Evolutionary conservation across 2,888 invertebrate species (phyloP), one percentile per base, ranked within the genome.

Genomic region (Autographa pulchrina): DNA sequence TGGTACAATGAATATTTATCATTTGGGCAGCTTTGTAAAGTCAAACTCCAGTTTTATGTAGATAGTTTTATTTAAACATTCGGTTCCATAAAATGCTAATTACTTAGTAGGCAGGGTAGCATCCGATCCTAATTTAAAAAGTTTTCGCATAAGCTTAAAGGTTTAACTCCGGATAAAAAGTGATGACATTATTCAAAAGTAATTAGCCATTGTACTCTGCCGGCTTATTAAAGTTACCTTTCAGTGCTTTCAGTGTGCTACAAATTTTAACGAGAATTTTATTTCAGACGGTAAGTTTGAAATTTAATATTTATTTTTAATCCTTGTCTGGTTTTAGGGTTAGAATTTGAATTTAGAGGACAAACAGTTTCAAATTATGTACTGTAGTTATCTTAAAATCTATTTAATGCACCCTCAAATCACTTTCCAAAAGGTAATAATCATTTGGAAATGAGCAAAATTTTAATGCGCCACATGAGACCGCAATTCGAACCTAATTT

Each of bases 1-100:
- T 35, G 56, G 75, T 32, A 61, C 1, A 25, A 54, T 69, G 20
- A 62, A 75, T 78, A 68, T 72, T 68, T 68, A 72, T 32, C 43
- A 16, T 11, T 43, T 68, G 62, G 11, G 31, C 18, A 67, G 60
- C 60, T 18, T 61, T 41, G 48, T 66, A 48, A 43, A 72, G 61
- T 32, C 43, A 56, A 70, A 59, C 62, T 74, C 68, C 32, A 43
- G 66, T 43, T 16, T 58, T 59, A 68, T 66, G 61, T 65, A 60
- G 62, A 38, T 31, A 3, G 32, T 59, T n/a, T n/a, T 54, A 61
- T 67, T 11, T 38, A 62, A 71, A 75, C 75, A 68, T 74, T 68
- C 58, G 63, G 68, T 1, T 52, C 62, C 0, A 59, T 38, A 70
- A 72, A 70, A 68, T 48, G 61, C 54, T 61, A 72, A 56, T 66